Percentiles rank a stretch among this genome's conserved stretches.
Evolutionary conservation across 2,888 invertebrate species (phyloP).

Genomic region (Barypeithes pellucidus): DNA sequence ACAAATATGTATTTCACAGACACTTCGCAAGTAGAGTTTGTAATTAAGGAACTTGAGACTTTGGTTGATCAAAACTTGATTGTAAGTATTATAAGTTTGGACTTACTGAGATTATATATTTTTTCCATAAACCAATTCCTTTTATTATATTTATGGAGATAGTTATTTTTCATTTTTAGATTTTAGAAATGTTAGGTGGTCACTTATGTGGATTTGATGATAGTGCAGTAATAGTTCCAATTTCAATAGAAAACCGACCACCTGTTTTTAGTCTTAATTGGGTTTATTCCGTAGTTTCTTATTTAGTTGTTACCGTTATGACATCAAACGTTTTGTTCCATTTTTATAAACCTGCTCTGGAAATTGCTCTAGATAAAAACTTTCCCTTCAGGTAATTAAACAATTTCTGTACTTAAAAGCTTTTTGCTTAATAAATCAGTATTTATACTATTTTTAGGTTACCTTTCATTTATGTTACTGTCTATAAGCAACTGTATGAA

Average conservation of each 20-base stretch:
- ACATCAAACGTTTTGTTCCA: slow-evolving; percentile 63
- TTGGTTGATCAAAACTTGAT: slow-evolving; percentile 62
- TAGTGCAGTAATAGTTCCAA: slow-evolving; percentile 61
- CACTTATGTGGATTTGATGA: slow-evolving; percentile 64
- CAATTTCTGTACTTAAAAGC: not conserved
- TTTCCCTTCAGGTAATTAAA: slow-evolving; percentile 66
- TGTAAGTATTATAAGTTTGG: slow-evolving; percentile 58
- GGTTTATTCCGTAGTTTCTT: slow-evolving; percentile 66
- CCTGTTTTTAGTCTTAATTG: slow-evolving; percentile 63
- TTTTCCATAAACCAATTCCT: too few species aligned
- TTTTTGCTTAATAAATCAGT: not conserved
- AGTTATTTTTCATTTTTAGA: slow-evolving; percentile 57
- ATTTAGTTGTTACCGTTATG: slow-evolving; percentile 63
- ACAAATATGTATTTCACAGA: slow-evolving; percentile 63
- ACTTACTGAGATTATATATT: too few species aligned
- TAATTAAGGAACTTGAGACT: slow-evolving; percentile 64
- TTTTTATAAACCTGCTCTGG: slow-evolving; percentile 61
- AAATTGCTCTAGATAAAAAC: slow-evolving; percentile 63
- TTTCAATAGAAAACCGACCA: slow-evolving; percentile 63
- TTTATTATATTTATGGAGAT: too few species aligned
- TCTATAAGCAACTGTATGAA: slow-evolving; percentile 81
- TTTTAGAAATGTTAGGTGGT: slow-evolving; percentile 65
- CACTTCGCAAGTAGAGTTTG: slow-evolving; percentile 59
- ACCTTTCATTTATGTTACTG: slow-evolving; percentile 83
- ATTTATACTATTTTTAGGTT: slow-evolving; percentile 74